Conservation (phyloP, 2,797 vertebrate genomes). For the Oophaga sylvatica region DNA sequence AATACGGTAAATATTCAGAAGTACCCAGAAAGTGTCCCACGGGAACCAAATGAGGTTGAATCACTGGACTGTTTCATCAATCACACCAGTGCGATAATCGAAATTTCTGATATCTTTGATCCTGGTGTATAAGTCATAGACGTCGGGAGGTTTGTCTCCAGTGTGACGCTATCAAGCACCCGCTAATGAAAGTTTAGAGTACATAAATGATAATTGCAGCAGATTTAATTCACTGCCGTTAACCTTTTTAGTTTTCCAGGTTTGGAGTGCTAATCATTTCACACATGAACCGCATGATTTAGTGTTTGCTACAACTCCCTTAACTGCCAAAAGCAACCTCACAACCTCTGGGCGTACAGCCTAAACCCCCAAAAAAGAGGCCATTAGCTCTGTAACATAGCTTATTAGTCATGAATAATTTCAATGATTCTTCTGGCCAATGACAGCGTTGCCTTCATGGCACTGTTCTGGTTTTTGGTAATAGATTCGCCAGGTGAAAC, state of each 20-base stretch:
- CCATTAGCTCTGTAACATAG: neutral
- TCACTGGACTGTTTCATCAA: too few relatives aligned
- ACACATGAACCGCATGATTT: neutral
- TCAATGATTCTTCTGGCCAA: neutral
- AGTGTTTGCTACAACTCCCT: neutral
- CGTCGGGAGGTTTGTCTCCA: too few relatives aligned
- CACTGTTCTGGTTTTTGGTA: neutral
- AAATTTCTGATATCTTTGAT: too few relatives aligned
- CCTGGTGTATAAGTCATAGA: too few relatives aligned
- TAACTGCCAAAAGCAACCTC: neutral
- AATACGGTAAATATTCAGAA: too few relatives aligned
- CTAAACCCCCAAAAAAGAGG: neutral
- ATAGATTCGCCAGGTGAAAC: neutral
- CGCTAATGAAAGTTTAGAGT: too few relatives aligned
- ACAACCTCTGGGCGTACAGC: neutral
- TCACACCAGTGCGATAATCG: too few relatives aligned
- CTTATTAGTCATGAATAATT: neutral
- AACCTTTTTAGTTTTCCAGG: neutral
- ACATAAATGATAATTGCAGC: too few relatives aligned
- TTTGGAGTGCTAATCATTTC: neutral
- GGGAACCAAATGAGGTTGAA: too few relatives aligned
- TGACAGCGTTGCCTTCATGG: neutral
- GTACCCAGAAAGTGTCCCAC: too few relatives aligned
- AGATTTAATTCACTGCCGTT: neutral
- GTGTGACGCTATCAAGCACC: too few relatives aligned